Base-by-base conservation (phyloP, 2,797 vertebrate genomes). In the Pristis pectinata region DNA sequence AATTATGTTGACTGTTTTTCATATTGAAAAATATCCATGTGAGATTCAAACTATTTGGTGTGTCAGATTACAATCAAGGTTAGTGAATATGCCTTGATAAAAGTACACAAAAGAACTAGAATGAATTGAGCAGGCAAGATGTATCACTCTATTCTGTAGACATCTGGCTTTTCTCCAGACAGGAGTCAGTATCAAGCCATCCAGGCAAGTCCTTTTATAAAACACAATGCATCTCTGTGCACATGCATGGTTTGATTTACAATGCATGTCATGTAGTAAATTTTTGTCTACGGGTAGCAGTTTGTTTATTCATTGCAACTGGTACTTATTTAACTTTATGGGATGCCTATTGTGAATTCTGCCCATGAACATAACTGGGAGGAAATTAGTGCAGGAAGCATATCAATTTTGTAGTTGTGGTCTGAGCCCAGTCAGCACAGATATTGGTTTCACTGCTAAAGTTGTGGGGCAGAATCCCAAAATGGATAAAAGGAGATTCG, bases 161-260 rank as follows among this genome's bases (percentile, higher is more conserved):
- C n/a, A n/a, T 37, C 61, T 91, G 87, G 87, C 87, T 41, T 91
- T 91, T 41, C 59, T 91, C 87, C 87, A 89, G n/a, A 89, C 64
- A 89, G 34, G 34, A 37, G 85, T 89, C n/a, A 67, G 61, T 67
- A 67, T 37, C 87, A 64, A 89, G 61, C 44, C 19, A 67, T 91
- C 87, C 44, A 64, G 91, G 61, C 37, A 91, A 64, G 61, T 10
- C 59, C 87, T 91, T 91, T 91, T 67, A 41, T 41, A 91, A 67
- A 19, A 91, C 59, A 91, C 87, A 91, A 67, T 91, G 19, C 61
- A 91, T 17, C 87, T 91, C 87, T 91, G 87, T 91, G 61, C n/a
- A 91, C 61, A 67, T 37, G 9, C 59, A 91, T 67, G 61, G 87
- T 91, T 64, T 91, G 59, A 67, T 91, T 91, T 91, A 67, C 87